Evolutionary conservation across 1,140 invertebrate species (phyloP), one percentile per base, ranked within the genome.

Genomic region (Drosophila pandora): DNA sequence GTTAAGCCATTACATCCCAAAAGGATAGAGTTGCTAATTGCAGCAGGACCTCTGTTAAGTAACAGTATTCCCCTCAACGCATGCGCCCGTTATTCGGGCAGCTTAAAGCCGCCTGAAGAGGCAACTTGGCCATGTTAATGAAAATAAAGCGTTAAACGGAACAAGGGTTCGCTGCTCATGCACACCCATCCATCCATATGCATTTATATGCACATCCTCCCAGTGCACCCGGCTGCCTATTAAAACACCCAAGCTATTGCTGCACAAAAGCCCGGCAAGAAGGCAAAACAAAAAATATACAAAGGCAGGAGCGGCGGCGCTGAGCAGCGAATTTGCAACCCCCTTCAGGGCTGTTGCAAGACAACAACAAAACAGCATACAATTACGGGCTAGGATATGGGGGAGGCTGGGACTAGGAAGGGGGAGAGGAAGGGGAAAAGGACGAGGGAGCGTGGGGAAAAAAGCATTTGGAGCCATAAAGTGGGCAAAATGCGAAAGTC

Each of bases 111-210:
- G 57, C 50, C 34, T 76, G 58, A 85, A 68, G 47, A 45, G 63
- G 55, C 56, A 79, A 82, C 75, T 82, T 79, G 60, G 74, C 61
- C 78, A 88, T 88, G 82, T 83, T 87, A 87, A 88, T 87, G 79
- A 88, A 81, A 81, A 80, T 80, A 71, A 65, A 76, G 67, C 52
- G 55, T 64, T 83, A 82, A 82, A 72, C 63, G 48, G 21, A 47
- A 63, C 64, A 22, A 52, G 61, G 48, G 60, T 52, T 52, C n/a
- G 28, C 57, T 47, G 54, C 45, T 39, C 13, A 45, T 23, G 28
- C 48, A 41, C 41, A 41, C 25, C 6, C 7, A 1, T 21, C 2
- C 41, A 37, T 28, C 28, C 30, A 57, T 39, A 37, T 56, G 32
- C 55, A 10, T 22, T 10, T 22, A 47, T 22, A 23, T 47, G 43